Evolutionary conservation across 2,113 vertebrate species (phyloP), one percentile per base, ranked within the genome.

Genomic region (Edolisoma coerulescens): DNA sequence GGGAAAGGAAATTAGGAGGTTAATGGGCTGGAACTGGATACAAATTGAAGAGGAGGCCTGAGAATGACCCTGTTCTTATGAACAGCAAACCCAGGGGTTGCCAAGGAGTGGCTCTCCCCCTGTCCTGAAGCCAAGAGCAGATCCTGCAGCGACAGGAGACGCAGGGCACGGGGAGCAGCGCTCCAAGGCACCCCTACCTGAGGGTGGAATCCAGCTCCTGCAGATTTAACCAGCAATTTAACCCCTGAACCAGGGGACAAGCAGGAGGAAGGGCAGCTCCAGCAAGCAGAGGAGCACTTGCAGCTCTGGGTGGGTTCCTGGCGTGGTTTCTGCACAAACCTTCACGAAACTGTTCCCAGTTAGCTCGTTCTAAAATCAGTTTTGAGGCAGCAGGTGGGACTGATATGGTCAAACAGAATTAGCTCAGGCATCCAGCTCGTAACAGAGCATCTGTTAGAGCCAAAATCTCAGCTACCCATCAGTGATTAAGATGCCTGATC

Each of bases 1-100:
- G 78, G 35, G 74, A 74, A 67, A 95, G 96, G 95, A 95, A 93
- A 94, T 95, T 50, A 87, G 84, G 77, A 87, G 52, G 81, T 89
- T 87, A 89, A 94, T 84, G 84, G 61, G 49, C 56, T 94, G 90
- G 81, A 97, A 95, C 81, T 32, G 64, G 90, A 39, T 39, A 56
- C 21, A 10, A 84, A 84, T 61, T 42, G 16, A 44, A 84, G 81
- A 78, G 84, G 27, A 93, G 35, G 65, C 64, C 90, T 75, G 69
- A 82, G 65, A 95, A 78, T 61, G 84, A 84, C 60, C 84, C 69
- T 70, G 80, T 35, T 77, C 32, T 63, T 75, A 47, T 35, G 41
- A 24, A 78, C 7, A 74, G 47, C 37, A 57, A 52, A 79, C 41
- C 0, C 7, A 26, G 64, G 21, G 24, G 30, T 87, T 89, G 84